Evolutionary conservation across 2,797 vertebrate species (phyloP).

Genomic region (Craterocephalus amniculus): DNA sequence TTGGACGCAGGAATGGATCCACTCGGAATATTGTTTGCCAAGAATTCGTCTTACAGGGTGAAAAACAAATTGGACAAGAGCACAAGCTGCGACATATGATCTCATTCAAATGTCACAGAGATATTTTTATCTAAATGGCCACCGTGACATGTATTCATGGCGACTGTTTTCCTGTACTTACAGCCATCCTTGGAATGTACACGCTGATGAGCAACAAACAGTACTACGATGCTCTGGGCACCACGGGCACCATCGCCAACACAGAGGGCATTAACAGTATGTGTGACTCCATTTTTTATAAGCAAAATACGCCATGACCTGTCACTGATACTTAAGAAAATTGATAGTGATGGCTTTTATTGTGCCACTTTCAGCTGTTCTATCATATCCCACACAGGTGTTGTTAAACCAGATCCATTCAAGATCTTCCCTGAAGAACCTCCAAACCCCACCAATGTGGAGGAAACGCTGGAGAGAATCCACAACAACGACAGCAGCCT

Average conservation of each 20-base stretch:
- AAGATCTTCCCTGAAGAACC: constrained; percentile 93
- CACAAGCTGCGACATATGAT: not conserved
- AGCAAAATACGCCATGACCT: not conserved
- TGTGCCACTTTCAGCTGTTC: not conserved
- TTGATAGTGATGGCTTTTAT: not conserved
- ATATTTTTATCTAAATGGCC: not conserved
- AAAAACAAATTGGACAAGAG: constrained; percentile 3
- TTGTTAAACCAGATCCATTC: constrained; percentile 92
- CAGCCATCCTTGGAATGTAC: constrained; percentile 99
- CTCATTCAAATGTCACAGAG: not conserved
- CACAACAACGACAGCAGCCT: constrained; percentile 87
- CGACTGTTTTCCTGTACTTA: constrained; percentile 35
- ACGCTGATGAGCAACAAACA: constrained; percentile 99
- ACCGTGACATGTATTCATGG: not conserved
- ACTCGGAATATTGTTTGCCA: not conserved
- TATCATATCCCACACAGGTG: constrained; percentile 78
- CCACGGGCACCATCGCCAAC: constrained; percentile 90
- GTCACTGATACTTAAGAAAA: not conserved
- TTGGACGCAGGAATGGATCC: not conserved
- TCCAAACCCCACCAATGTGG: constrained; percentile 93
- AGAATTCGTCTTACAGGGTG: not conserved
- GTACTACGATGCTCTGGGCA: constrained; percentile 95
- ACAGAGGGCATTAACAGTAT: constrained; percentile 97
- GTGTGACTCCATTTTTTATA: constrained; percentile 55
- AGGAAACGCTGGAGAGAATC: constrained; percentile 89